phyloP scores from a whole-genome alignment of 2,797 vertebrate genomes.

The Thalassophryne amazonica region DNA sequence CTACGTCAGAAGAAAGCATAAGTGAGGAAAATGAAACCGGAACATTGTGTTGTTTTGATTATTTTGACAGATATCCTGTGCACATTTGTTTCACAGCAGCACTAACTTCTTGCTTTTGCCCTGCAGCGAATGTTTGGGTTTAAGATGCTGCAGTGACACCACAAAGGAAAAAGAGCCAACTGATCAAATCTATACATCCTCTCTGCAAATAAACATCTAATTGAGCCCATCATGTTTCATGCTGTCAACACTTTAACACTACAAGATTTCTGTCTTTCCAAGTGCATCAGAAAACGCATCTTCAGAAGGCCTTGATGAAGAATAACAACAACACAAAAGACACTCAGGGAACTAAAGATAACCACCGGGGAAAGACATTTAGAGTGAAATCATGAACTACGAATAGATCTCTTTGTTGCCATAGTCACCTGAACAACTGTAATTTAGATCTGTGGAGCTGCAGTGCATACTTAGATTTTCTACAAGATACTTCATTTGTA shows the following conservation, averaged over 20 bases:
- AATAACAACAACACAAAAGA: conserved; percentile 51
- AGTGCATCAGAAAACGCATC: conserved; percentile 18
- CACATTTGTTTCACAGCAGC: conserved; percentile 9
- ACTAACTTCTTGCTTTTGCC: not conserved
- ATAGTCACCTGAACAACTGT: conserved; percentile 57
- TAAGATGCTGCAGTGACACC: conserved; percentile 22
- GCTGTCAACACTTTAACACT: not conserved
- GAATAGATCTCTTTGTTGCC: conserved; percentile 66
- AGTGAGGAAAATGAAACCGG: no score
- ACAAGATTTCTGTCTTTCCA: conserved; percentile 10
- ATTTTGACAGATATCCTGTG: no score
- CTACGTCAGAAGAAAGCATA: no score
- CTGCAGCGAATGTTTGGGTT: not conserved
- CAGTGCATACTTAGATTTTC: conserved; percentile 21
- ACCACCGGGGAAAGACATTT: conserved; percentile 56
- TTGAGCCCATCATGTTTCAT: conserved; percentile 10
- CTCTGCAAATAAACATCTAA: conserved; percentile 18
- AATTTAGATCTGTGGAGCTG: conserved; percentile 36
- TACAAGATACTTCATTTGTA: no score
- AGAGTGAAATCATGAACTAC: conserved; percentile 51
- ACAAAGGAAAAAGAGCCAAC: conserved; percentile 10
- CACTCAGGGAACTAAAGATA: conserved; percentile 51
- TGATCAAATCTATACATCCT: conserved; percentile 30
- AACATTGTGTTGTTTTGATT: not conserved
- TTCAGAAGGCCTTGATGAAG: conserved; percentile 52